Evolutionary conservation across 2,888 invertebrate genomes (phyloP).

Genomic region (Calliphora vomitoria): DNA sequence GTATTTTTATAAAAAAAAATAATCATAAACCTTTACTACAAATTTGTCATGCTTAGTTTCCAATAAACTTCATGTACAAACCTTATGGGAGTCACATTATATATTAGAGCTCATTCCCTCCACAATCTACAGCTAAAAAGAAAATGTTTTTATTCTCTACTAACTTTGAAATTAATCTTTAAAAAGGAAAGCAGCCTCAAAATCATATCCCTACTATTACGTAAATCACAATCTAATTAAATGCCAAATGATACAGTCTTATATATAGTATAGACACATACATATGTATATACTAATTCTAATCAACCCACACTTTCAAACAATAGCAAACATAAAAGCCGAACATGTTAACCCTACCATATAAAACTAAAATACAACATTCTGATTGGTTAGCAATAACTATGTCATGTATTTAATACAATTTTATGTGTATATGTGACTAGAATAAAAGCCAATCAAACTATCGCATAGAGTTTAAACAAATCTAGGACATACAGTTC

Average conservation of each 20-base stretch:
- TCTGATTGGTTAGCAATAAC: slow-evolving; percentile 79
- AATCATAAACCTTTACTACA: no score
- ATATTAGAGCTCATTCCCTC: no score
- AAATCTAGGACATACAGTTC: slow-evolving; percentile 83
- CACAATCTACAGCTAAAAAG: no score
- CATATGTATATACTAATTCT: slow-evolving; percentile 29
- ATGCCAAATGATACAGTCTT: background rate
- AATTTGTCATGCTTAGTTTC: no score
- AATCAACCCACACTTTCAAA: slow-evolving; percentile 29
- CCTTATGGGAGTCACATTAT: no score
- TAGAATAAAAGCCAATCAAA: slow-evolving; percentile 83
- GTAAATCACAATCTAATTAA: background rate
- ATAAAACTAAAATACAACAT: slow-evolving; percentile 76
- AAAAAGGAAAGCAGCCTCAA: no score
- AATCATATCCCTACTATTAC: background rate
- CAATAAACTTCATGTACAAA: no score
- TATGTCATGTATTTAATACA: slow-evolving; percentile 66
- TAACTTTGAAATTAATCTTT: no score
- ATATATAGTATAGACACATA: background rate
- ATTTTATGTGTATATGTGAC: slow-evolving; percentile 71
- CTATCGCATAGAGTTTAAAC: slow-evolving; percentile 84
- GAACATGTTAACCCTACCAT: slow-evolving; percentile 43
- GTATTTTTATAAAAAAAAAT: no score
- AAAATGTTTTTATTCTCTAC: no score
- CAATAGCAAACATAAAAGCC: slow-evolving; percentile 23